Percentiles rank a stretch among this genome's conserved stretches.
Conservation (phyloP, 2,113 vertebrate species). For the Chascanopsetta lugubris region DNA sequence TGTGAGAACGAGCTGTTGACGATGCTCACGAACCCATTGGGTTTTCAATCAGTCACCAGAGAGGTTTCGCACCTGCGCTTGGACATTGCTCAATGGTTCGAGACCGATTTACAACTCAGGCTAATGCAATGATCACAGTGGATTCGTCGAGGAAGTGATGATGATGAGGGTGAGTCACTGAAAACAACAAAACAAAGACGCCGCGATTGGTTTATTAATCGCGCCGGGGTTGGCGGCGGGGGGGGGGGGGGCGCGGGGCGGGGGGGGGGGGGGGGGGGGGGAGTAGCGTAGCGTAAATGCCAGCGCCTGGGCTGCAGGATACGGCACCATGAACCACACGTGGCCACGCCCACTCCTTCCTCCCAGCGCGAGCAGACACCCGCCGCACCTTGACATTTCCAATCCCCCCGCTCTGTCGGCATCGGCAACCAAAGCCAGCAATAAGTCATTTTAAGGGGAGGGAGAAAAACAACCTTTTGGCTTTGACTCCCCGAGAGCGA, state of each 20-base stretch:
- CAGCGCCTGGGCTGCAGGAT: slow-evolving; percentile 34
- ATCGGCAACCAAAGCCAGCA: slow-evolving; percentile 29
- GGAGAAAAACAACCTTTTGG: not conserved
- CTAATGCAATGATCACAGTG: slow-evolving; percentile 32
- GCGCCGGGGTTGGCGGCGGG: slow-evolving; percentile 38
- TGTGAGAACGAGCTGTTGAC: slow-evolving; percentile 41
- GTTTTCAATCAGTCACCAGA: slow-evolving; percentile 43
- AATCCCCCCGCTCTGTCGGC: slow-evolving; percentile 19
- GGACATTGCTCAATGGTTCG: slow-evolving; percentile 39
- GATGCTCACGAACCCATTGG: slow-evolving; percentile 12
- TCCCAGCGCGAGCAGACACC: slow-evolving; percentile 20
- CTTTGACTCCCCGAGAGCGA: not conserved
- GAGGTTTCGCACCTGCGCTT: slow-evolving; percentile 18
- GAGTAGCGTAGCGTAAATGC: slow-evolving; percentile 57
- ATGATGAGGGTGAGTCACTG: slow-evolving; percentile 13
- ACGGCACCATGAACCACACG: slow-evolving; percentile 55
- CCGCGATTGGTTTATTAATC: slow-evolving; percentile 48
- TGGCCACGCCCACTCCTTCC: slow-evolving; percentile 13
- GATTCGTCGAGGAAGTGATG: slow-evolving; percentile 20
- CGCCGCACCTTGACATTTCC: slow-evolving; percentile 33
- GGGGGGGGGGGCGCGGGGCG: slow-evolving; percentile 37
- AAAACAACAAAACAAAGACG: slow-evolving; percentile 37
- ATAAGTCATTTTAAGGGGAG: slow-evolving; percentile 6
- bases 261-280: slow-evolving; percentile 42
- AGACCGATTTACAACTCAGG: slow-evolving; percentile 21